A percentile compares a stretch with the other conserved stretches of the same genome.
phyloP scores from a whole-genome alignment of 2,797 vertebrate genomes.

The Cossypha heuglini region DNA sequence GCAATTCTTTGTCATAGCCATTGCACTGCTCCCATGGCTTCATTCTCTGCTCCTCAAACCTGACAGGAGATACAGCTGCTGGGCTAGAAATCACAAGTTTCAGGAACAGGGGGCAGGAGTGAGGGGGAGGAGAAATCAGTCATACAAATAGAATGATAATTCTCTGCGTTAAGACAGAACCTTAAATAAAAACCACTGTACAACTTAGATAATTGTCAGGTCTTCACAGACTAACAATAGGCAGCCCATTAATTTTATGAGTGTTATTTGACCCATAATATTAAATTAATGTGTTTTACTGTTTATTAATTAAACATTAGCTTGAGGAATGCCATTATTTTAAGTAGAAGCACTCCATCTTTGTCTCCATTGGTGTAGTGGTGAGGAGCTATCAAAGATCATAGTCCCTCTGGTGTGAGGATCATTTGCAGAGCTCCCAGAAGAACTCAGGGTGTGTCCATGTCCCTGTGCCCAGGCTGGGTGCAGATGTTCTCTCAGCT shows the following conservation, averaged over 20 bases:
- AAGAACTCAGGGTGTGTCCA: fast-evolving
- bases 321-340: neutral
- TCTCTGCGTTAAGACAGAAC: neutral
- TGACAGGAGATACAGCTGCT: neutral
- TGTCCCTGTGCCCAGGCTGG: neutral
- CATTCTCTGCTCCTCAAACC: neutral
- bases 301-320: conserved; percentile 16
- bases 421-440: neutral
- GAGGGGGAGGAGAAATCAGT: neutral
- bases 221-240: neutral
- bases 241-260: neutral
- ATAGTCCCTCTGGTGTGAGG: neutral
- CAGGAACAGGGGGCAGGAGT: neutral
- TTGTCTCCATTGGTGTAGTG: neutral
- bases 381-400: neutral
- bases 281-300: neutral
- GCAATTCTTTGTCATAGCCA: neutral
- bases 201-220: neutral
- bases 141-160: neutral
- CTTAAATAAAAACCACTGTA: neutral
- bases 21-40: neutral
- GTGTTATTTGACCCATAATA: neutral
- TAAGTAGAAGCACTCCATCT: neutral
- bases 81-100: neutral
- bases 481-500: neutral